Evolutionary conservation across 2,888 invertebrate genomes (phyloP), one percentile per base, ranked within the genome.

Genomic region (Pristionchus japonicus): DNA sequence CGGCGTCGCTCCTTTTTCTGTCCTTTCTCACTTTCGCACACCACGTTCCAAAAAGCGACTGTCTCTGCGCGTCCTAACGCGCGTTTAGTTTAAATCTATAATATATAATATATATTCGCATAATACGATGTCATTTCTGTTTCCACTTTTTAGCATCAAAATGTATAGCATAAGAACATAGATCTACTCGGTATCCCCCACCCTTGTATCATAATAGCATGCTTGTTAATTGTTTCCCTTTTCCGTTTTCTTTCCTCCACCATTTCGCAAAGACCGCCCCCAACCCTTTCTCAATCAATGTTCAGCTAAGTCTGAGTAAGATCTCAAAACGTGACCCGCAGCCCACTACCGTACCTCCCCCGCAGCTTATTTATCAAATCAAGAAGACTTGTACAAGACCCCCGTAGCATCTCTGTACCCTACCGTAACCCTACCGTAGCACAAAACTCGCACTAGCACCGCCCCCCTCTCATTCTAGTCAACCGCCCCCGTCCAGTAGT

Each of bases 191-290:
- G 77, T 77, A n/a, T 37, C 70, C 43, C n/a, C n/a, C 27, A n/a
- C 43, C 27, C 43, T 4, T 77, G 77, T 77, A 77, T 77, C 77
- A 77, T 77, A 77, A 77, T 77, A 77, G 43, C 77, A 77, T 77
- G 77, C 77, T 47, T 70, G 70, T 70, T 37, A 37, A 37, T 23
- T 34, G 4, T 9, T 34, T 37, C 6, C 31, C 37, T 70, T 70
- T 37, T 23, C 23, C 37, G 15, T 15, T 23, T 40, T 47, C 74
- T 20, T 27, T 47, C 17, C 23, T 27, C 6, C 27, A n/a, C 77
- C 77, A 27, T 77, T 47, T 77, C n/a, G n/a, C 77, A 77, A 77
- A 43, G 40, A n/a, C 77, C 43, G n/a, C 40, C 77, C 43, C 43
- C n/a, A n/a, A n/a, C 23, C 77, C 43, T 47, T 77, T 77, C 77